Percentiles rank a stretch among this genome's conserved stretches.
Evolutionary conservation across 2,113 vertebrate genomes (phyloP).

Genomic region (Octodon degus): DNA sequence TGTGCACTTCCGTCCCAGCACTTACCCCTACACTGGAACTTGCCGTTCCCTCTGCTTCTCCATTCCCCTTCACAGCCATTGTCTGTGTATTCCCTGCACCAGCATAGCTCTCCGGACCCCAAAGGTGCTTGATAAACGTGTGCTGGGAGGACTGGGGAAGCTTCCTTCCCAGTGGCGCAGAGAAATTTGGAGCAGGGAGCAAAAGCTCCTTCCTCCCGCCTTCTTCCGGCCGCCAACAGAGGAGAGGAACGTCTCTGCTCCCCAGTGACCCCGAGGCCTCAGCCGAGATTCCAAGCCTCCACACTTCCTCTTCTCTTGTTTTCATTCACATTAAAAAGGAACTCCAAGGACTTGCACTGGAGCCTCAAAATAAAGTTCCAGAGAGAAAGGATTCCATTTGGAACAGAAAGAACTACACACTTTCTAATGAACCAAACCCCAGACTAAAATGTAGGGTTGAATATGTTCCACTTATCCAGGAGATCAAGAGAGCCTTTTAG

Average conservation of each 20-base stretch:
- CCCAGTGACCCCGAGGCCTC: constrained; percentile 48
- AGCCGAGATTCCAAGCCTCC: constrained; percentile 14
- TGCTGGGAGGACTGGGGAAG: background rate
- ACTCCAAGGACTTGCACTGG: constrained; percentile 37
- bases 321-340: constrained; percentile 70
- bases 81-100: background rate
- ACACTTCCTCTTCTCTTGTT: constrained; percentile 63
- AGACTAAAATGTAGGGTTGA: background rate
- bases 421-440: constrained; percentile 6
- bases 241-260: constrained; percentile 26
- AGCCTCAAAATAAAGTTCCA: constrained; percentile 33
- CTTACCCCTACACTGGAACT: constrained; percentile 54
- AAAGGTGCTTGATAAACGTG: background rate
- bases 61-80: background rate
- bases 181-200: constrained; percentile 1
- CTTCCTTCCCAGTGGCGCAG: background rate
- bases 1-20: background rate
- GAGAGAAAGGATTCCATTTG: constrained; percentile 61
- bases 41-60: background rate
- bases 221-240: constrained; percentile 33
- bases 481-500: background rate
- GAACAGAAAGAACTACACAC: background rate
- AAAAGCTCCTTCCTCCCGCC: background rate
- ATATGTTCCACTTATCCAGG: background rate
- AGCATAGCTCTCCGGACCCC: background rate